A percentile compares a stretch with the other conserved stretches of the same genome.
These are phyloP conservation scores for Aporophyla lueneburgensis DNA, from an alignment of 2,888 invertebrate genomes.

Conservation along the genomic window DNA sequence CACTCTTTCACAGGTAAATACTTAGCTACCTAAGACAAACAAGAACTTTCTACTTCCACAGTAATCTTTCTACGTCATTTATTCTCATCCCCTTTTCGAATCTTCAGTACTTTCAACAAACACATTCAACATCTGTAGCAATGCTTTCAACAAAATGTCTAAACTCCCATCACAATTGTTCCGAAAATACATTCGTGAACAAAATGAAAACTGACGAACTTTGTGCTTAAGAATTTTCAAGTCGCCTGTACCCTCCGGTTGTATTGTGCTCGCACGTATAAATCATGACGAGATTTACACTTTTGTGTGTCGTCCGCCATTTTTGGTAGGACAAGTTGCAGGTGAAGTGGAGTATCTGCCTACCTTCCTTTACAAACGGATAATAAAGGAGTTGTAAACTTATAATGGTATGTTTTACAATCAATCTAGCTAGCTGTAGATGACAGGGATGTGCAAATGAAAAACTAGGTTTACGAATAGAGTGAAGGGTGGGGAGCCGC, in stretches of 20 bases:
- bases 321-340: not conserved
- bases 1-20: not conserved
- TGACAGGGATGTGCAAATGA: too few relatives aligned
- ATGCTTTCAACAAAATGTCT: slow-evolving; percentile 44
- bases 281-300: slow-evolving; percentile 72
- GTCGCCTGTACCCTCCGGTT: slow-evolving; percentile 51
- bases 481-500: too few relatives aligned
- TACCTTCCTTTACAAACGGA: not conserved
- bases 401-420: not conserved
- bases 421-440: too few relatives aligned
- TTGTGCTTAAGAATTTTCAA: slow-evolving; percentile 71
- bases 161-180: slow-evolving; percentile 51
- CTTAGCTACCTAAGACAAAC: not conserved
- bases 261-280: slow-evolving; percentile 67
- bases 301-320: slow-evolving; percentile 61
- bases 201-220: slow-evolving; percentile 65
- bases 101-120: slow-evolving; percentile 41
- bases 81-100: not conserved
- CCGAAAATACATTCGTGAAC: slow-evolving; percentile 53
- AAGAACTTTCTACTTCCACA: not conserved
- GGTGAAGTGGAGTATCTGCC: not conserved
- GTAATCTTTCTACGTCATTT: slow-evolving; percentile 2
- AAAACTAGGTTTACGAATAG: too few relatives aligned
- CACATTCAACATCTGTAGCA: slow-evolving; percentile 26
- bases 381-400: not conserved